Conservation (phyloP, 2,888 invertebrate species). For the Parelbella ahira region DNA sequence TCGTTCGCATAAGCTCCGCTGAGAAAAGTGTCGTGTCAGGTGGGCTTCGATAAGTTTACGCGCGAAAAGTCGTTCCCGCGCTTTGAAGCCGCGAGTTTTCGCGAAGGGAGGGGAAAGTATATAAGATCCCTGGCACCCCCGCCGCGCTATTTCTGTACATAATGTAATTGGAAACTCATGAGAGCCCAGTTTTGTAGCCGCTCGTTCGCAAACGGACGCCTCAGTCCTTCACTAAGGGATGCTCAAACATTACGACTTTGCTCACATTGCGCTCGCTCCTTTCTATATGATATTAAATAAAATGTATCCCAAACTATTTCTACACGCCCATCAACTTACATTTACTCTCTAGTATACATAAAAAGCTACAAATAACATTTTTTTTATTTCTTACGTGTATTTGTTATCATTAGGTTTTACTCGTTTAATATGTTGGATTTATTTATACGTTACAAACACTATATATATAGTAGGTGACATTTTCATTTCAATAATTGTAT, state of each 20-base stretch:
- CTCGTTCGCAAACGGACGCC: conserved; percentile 32
- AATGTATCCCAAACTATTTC: conserved; percentile 3
- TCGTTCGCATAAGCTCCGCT: conserved; percentile 42
- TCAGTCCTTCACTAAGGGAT: conserved; percentile 1
- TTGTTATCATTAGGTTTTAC: no score
- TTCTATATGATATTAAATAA: conserved; percentile 1
- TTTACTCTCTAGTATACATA: no score
- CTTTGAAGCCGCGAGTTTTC: conserved; percentile 66
- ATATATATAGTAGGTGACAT: no score
- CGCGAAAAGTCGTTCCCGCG: conserved; percentile 75
- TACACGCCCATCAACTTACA: no score
- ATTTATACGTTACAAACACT: no score
- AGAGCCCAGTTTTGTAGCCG: conserved; percentile 48
- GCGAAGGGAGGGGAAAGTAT: conserved; percentile 49
- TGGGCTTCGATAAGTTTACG: conserved; percentile 65
- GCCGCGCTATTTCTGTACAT: conserved; percentile 46
- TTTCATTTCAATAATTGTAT: no score
- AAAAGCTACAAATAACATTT: no score
- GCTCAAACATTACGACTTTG: conserved; percentile 23
- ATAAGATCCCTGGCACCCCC: conserved; percentile 41
- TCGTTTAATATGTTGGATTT: no score
- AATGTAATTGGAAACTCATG: conserved; percentile 50
- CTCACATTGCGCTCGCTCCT: conserved; percentile 27
- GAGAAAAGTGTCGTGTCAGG: conserved; percentile 49
- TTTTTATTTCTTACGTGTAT: no score